Conservation (phyloP, 2,888 invertebrate genomes). For the Carterocephalus palaemon region DNA sequence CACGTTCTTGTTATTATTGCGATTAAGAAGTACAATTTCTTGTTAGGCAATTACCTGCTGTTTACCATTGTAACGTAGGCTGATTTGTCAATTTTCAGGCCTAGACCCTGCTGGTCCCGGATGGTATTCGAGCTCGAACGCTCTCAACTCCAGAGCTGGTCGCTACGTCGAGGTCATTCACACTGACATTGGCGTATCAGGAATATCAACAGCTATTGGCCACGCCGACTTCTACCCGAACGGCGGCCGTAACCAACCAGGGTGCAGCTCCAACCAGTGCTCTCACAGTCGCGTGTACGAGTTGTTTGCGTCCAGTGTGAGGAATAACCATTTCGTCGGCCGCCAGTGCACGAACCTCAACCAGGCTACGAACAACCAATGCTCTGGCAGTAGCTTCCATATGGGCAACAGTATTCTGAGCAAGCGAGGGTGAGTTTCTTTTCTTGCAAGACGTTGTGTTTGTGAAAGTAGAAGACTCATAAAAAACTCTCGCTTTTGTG, state of each 20-base stretch:
- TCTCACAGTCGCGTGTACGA: slow-evolving; percentile 54
- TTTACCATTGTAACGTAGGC: too few relatives aligned
- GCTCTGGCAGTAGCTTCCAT: slow-evolving; percentile 38
- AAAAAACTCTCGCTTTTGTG: too few relatives aligned
- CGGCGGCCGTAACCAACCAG: slow-evolving; percentile 61
- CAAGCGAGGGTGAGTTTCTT: slow-evolving; percentile 48
- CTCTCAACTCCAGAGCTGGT: slow-evolving; percentile 46
- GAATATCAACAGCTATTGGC: slow-evolving; percentile 50
- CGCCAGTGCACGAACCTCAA: slow-evolving; percentile 42
- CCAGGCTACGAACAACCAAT: slow-evolving; percentile 44
- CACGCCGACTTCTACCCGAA: slow-evolving; percentile 65
- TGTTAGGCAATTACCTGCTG: too few relatives aligned
- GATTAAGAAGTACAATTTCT: too few relatives aligned
- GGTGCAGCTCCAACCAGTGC: slow-evolving; percentile 53
- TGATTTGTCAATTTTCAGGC: slow-evolving; percentile 47
- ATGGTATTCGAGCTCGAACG: slow-evolving; percentile 49
- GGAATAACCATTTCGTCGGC: slow-evolving; percentile 48
- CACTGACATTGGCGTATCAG: slow-evolving; percentile 56
- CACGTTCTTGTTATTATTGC: too few relatives aligned
- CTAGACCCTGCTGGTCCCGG: slow-evolving; percentile 61
- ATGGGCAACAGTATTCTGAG: slow-evolving; percentile 51
- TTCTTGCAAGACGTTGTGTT: too few relatives aligned
- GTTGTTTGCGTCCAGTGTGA: slow-evolving; percentile 52
- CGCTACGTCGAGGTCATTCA: slow-evolving; percentile 62
- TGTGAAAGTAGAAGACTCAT: too few relatives aligned